These are phyloP conservation scores for Liasis olivaceus DNA, from an alignment of 2,797 vertebrate species.

Conservation along the genomic window DNA sequence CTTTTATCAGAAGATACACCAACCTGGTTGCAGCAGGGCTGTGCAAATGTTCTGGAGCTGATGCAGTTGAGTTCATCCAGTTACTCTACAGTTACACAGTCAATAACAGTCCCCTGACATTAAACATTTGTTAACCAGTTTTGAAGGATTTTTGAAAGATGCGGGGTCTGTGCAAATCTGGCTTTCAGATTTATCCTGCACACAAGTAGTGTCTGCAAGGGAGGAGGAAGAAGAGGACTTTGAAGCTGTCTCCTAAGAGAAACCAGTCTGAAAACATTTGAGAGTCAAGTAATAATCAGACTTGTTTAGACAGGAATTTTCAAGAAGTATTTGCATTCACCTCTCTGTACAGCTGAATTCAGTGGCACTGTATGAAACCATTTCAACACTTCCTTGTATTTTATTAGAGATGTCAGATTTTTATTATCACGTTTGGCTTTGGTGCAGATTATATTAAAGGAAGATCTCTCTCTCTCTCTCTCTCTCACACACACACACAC, in stretches of 20 bases:
- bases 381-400: background rate
- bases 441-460: background rate
- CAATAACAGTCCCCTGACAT: background rate
- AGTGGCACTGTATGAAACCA: too few species aligned
- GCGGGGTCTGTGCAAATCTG: background rate
- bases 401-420: background rate
- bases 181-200: background rate
- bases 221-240: background rate
- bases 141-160: background rate
- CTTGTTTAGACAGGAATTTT: constrained; percentile 4
- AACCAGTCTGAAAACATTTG: background rate
- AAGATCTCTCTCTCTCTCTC: background rate
- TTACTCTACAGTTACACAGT: background rate
- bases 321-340: background rate
- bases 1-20: background rate
- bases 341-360: background rate
- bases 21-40: background rate
- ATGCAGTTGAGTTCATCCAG: background rate
- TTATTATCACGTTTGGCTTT: background rate
- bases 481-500: background rate
- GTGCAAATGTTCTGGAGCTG: background rate
- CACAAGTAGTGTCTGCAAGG: too few species aligned
- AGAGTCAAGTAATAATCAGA: background rate
- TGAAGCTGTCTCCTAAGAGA: background rate
- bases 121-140: background rate